Evolutionary conservation across 2,113 vertebrate genomes (phyloP).

Genomic region (Brachypodius melanocephalos): DNA sequence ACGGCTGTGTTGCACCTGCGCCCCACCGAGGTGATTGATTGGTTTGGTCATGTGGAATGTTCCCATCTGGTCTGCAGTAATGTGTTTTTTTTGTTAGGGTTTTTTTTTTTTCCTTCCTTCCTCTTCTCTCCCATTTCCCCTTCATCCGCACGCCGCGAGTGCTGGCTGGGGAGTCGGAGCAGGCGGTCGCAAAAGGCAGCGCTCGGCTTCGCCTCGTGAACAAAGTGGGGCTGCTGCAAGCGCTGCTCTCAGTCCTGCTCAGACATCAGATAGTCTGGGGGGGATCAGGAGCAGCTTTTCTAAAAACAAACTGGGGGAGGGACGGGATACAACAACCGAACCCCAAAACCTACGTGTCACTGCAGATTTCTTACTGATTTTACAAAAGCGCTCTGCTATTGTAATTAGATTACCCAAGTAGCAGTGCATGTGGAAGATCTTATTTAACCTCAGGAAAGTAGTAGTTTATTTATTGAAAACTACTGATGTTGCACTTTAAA

Average conservation of each 20-base stretch:
- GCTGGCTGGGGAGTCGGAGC: slow-evolving; percentile 80
- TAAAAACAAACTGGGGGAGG: background rate
- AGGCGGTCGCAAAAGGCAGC: slow-evolving; percentile 79
- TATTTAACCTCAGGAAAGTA: slow-evolving; percentile 74
- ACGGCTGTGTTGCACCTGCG: slow-evolving; percentile 99
- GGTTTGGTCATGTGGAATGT: slow-evolving; percentile 99
- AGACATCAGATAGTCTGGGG: background rate
- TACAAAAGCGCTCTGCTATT: slow-evolving; percentile 36
- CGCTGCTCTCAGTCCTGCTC: background rate
- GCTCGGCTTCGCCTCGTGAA: slow-evolving; percentile 72
- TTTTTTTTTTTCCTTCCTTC: slow-evolving; percentile 26
- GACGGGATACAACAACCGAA: rapidly evolving
- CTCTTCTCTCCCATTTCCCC: slow-evolving; percentile 52
- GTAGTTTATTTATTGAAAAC: slow-evolving; percentile 79
- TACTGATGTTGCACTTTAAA: slow-evolving; percentile 79
- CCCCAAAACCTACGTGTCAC: background rate
- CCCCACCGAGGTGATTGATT: slow-evolving; percentile 99
- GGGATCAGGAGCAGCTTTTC: background rate
- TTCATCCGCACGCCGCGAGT: slow-evolving; percentile 79
- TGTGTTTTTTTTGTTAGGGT: slow-evolving; percentile 73
- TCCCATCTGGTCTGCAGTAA: slow-evolving; percentile 99
- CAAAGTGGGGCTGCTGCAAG: slow-evolving; percentile 60
- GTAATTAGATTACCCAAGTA: slow-evolving; percentile 75
- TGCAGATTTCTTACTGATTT: slow-evolving; percentile 23
- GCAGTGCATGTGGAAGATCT: slow-evolving; percentile 71